Evolutionary conservation across 2,797 vertebrate species (phyloP), one percentile per base, ranked within the genome.

Genomic region (Siniperca obscura): DNA sequence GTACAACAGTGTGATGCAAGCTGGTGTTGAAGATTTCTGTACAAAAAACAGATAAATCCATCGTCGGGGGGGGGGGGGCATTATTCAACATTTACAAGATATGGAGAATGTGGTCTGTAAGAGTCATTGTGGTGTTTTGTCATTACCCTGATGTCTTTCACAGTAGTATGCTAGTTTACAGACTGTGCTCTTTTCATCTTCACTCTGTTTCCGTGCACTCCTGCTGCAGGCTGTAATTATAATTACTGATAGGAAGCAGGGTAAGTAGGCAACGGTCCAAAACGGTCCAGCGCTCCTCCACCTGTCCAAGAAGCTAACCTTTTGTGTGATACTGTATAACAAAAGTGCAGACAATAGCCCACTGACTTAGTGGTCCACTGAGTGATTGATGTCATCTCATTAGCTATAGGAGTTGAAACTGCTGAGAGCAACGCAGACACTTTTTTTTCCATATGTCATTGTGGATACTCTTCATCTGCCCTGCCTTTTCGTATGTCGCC

Each of bases 351-450:
- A 93, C 84, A 89, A 91, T 76, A 78, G 89, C 64, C 68, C 73
- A 56, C 84, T 76, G 81, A 71, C 82, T 87, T 83, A 68, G 89
- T 71, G 81, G 78, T 81, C 73, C 72, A 46, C 90, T 76, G 82
- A 76, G 79, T 90, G 91, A 95, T 91, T 90, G 93, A 95, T 94
- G 82, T 70, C 57, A 64, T 82, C 90, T 94, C 93, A 93, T 93
- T 93, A 94, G 73, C 79, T 78, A 46, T 59, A 48, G 75, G 57
- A 82, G 82, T 65, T 75, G 74, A 87, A 80, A 70, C 60, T 75
- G 84, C 87, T 74, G 89, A 91, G 86, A 84, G 84, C 55, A 30
- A 87, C 19, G 3, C 69, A 56, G 81, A 21, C 81, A 59, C 64
- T 76, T 60, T 78, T 65, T 65, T 73, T 78, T 73, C 81, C 21